These are phyloP conservation scores for Malthinus seriepunctatus DNA, from an alignment of 2,888 invertebrate genomes.

Conservation along the genomic window DNA sequence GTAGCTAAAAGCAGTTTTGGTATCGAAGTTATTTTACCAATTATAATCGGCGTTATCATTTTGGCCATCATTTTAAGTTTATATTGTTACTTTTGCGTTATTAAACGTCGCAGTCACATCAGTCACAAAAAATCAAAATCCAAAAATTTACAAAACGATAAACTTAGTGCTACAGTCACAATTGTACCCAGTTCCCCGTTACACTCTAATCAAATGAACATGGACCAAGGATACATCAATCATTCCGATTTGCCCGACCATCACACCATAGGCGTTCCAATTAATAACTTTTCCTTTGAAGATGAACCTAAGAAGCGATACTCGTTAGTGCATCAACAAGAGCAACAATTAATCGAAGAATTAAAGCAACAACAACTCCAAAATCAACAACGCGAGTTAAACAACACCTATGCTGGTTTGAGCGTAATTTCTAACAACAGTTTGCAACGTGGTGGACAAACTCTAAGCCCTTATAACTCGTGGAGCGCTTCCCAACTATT, in stretches of 20 bases:
- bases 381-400: conserved; percentile 42
- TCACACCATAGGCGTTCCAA: conserved; percentile 55
- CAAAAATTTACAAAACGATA: conserved; percentile 48
- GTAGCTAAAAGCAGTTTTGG: conserved; percentile 53
- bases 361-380: conserved; percentile 52
- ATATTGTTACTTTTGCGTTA: conserved; percentile 58
- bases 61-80: conserved; percentile 53
- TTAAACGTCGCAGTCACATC: conserved; percentile 48
- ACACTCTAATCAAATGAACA: conserved; percentile 38
- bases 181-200: conserved; percentile 54
- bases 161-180: conserved; percentile 52
- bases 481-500: conserved; percentile 65
- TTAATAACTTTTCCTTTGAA: conserved; percentile 53
- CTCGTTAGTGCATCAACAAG: conserved; percentile 56
- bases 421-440: conserved; percentile 54
- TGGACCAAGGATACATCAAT: conserved; percentile 41
- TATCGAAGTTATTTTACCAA: conserved; percentile 56
- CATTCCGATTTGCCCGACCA: conserved; percentile 49
- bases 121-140: conserved; percentile 43
- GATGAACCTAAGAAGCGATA: conserved; percentile 57
- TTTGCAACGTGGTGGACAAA: conserved; percentile 52
- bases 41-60: conserved; percentile 55
- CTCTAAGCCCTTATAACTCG: conserved; percentile 60
- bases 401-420: conserved; percentile 44
- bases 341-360: conserved; percentile 55